A percentile compares a stretch with the other conserved stretches of the same genome.
phyloP scores from a whole-genome alignment of 2,113 vertebrate species.

The Ginglymostoma cirratum region DNA sequence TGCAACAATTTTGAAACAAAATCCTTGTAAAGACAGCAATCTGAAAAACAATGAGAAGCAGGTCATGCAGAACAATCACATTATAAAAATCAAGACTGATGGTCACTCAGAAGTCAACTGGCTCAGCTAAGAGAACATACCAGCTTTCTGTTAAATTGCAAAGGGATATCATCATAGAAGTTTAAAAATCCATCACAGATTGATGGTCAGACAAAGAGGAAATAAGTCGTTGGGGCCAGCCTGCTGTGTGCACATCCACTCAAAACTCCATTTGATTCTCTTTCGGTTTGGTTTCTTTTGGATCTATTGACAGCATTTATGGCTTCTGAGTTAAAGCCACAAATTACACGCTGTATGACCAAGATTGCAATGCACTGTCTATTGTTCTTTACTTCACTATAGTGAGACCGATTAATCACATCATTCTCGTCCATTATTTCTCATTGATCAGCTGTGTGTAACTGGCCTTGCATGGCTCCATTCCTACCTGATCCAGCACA shows the following conservation, averaged over 20 bases:
- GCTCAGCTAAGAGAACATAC: neutral
- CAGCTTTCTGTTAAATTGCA: neutral
- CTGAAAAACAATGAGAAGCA: neutral
- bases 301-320: neutral
- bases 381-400: neutral
- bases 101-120: neutral
- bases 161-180: neutral
- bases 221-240: neutral
- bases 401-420: neutral
- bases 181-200: neutral
- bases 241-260: neutral
- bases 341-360: neutral
- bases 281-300: neutral
- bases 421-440: neutral
- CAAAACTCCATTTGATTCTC: neutral
- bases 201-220: neutral
- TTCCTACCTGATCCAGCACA: neutral
- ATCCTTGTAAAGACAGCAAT: neutral
- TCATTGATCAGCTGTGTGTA: neutral
- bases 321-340: neutral
- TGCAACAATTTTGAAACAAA: neutral
- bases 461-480: neutral
- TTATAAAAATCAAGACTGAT: neutral
- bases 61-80: neutral
- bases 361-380: neutral